Percentiles rank a stretch among this genome's conserved stretches.
Conservation (phyloP, 2,797 vertebrate genomes). For the Epinephelus coioides region DNA sequence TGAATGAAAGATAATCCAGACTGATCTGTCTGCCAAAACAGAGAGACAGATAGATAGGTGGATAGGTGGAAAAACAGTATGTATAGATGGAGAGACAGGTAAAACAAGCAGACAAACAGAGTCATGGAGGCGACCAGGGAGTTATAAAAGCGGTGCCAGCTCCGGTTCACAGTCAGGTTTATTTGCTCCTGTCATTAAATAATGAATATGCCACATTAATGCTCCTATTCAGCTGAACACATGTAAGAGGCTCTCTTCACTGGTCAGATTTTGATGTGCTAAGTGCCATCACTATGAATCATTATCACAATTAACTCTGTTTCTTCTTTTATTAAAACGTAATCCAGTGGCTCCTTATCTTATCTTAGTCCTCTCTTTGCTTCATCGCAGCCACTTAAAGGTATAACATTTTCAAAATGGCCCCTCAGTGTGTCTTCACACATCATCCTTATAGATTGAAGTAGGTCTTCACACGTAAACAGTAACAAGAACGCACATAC, state of each 20-base stretch:
- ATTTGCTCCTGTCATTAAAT: conserved; percentile 19
- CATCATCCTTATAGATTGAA: not conserved
- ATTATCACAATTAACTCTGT: conserved; percentile 22
- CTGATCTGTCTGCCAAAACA: conserved; percentile 29
- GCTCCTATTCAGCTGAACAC: conserved; percentile 12
- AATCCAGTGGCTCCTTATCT: not conserved
- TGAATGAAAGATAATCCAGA: conserved; percentile 34
- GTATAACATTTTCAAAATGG: not conserved
- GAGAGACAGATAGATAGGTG: not conserved
- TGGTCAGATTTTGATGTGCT: conserved; percentile 13
- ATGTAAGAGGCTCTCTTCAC: conserved; percentile 21
- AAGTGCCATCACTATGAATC: conserved; percentile 1
- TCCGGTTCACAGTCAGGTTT: not conserved
- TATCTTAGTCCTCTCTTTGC: not conserved
- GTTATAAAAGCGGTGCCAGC: not conserved
- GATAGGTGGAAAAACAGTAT: not conserved
- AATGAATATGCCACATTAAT: conserved; percentile 11
- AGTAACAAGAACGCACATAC: not conserved
- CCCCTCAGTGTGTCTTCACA: not conserved
- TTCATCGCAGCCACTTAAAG: conserved; percentile 6
- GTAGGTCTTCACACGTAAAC: not conserved
- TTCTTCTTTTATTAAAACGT: conserved; percentile 26
- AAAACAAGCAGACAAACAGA: conserved; percentile 11
- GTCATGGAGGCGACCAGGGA: not conserved
- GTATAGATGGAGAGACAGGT: not conserved